A percentile compares a stretch with the other conserved stretches of the same genome.
These are phyloP conservation scores for Ophonus ardosiacus DNA, from an alignment of 2,888 invertebrate genomes.

Conservation along the genomic window DNA sequence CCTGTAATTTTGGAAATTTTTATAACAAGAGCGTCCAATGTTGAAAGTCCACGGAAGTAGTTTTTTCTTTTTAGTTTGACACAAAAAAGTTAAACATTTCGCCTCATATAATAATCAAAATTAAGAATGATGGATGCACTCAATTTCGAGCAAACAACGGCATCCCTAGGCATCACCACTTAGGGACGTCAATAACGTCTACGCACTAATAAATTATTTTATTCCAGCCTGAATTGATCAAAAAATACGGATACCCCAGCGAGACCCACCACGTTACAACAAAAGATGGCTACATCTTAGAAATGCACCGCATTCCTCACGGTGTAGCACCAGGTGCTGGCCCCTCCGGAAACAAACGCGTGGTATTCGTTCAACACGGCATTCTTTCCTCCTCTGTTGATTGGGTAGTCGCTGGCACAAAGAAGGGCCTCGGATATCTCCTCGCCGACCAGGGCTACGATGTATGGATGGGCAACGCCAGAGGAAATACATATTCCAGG, in stretches of 20 bases:
- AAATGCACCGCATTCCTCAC: constrained; percentile 78
- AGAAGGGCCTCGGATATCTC: constrained; percentile 76
- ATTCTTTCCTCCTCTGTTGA: constrained; percentile 77
- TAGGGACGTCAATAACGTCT: no score
- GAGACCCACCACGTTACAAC: constrained; percentile 75
- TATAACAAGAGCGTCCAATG: no score
- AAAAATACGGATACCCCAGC: constrained; percentile 74
- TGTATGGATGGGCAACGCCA: constrained; percentile 80
- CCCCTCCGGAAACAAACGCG: constrained; percentile 69
- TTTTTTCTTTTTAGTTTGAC: no score
- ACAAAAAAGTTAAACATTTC: no score
- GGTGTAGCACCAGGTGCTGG: constrained; percentile 70
- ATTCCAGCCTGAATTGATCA: constrained; percentile 74
- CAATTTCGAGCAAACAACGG: no score
- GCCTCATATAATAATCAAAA: no score
- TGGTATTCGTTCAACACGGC: constrained; percentile 78
- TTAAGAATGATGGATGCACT: no score
- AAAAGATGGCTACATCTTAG: constrained; percentile 79
- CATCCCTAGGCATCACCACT: no score
- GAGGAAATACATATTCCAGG: constrained; percentile 79
- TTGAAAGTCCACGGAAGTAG: no score
- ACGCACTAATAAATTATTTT: no score
- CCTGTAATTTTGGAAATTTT: no score
- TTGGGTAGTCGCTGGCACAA: constrained; percentile 78
- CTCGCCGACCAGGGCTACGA: constrained; percentile 75